Percentiles rank a stretch among this genome's conserved stretches.
These are phyloP conservation scores for Scaptomyza graminum DNA, from an alignment of 1,140 invertebrate genomes.

Conservation along the genomic window DNA sequence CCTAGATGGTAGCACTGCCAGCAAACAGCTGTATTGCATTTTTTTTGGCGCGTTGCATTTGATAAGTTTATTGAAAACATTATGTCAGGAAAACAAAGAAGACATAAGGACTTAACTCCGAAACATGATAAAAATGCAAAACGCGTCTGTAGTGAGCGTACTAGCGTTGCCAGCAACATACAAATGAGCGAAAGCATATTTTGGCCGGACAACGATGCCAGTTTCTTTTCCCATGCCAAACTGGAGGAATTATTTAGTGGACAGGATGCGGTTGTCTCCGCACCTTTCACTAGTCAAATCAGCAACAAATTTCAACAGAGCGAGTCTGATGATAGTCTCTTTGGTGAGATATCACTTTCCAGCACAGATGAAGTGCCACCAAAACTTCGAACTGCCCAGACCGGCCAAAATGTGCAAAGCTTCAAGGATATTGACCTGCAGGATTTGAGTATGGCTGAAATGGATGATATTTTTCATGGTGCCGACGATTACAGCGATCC, in stretches of 20 bases:
- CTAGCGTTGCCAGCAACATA: constrained; percentile 27
- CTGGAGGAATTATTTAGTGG: constrained; percentile 60
- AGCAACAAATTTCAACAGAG: constrained; percentile 30
- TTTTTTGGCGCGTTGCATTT: constrained; percentile 28
- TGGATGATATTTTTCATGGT: constrained; percentile 60
- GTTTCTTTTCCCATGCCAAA: constrained; percentile 66
- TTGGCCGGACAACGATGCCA: constrained; percentile 72
- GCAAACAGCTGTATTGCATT: constrained; percentile 8
- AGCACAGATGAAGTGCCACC: background rate
- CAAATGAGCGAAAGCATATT: constrained; percentile 45
- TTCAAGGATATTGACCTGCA: constrained; percentile 69
- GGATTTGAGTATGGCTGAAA: constrained; percentile 43
- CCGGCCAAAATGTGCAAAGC: background rate
- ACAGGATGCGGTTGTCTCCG: constrained; percentile 18
- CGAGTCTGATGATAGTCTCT: constrained; percentile 60
- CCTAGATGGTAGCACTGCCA: background rate
- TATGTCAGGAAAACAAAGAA: constrained; percentile 29
- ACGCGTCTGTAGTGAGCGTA: constrained; percentile 18
- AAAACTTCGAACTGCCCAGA: background rate
- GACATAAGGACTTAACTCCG: constrained; percentile 15
- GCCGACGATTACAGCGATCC: constrained; percentile 48
- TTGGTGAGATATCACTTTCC: constrained; percentile 56
- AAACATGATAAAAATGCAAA: constrained; percentile 6
- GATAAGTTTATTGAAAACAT: background rate
- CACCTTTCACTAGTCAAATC: constrained; percentile 29